These are phyloP conservation scores for Stegodyphus dumicola DNA, from an alignment of 1,140 invertebrate genomes.

Conservation along the genomic window DNA sequence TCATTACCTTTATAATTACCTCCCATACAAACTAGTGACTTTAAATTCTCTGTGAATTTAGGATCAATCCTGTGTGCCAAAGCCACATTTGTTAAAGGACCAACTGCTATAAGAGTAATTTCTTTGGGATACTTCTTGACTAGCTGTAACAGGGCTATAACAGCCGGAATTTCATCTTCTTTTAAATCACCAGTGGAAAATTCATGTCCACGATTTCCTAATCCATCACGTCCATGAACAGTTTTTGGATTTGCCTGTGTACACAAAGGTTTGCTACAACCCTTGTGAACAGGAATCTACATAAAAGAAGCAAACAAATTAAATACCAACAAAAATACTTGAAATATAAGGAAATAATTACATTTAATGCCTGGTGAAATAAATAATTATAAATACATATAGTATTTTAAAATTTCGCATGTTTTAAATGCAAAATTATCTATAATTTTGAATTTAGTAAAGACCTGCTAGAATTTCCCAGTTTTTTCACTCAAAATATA, in stretches of 20 bases:
- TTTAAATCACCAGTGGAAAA: slow-evolving; percentile 25
- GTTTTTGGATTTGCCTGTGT: too few species aligned
- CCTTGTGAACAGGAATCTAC: slow-evolving; percentile 37
- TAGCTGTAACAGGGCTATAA: slow-evolving; percentile 70
- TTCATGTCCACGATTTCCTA: not conserved
- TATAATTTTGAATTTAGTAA: too few species aligned
- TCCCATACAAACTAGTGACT: slow-evolving; percentile 57
- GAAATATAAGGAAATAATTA: too few species aligned
- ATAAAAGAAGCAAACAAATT: not conserved
- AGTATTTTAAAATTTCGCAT: too few species aligned
- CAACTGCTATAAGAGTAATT: slow-evolving; percentile 76
- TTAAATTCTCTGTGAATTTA: slow-evolving; percentile 67
- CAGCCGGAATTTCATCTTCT: slow-evolving; percentile 67
- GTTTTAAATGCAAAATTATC: too few species aligned
- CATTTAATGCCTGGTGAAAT: too few species aligned
- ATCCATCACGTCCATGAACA: slow-evolving; percentile 14
- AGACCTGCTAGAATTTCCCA: too few species aligned
- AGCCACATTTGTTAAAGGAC: slow-evolving; percentile 72
- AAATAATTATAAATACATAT: too few species aligned
- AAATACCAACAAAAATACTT: not conserved
- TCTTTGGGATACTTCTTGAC: slow-evolving; percentile 69
- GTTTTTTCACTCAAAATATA: too few species aligned
- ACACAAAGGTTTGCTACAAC: slow-evolving; percentile 2
- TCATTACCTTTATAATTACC: slow-evolving; percentile 67
- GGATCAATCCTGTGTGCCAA: slow-evolving; percentile 70